Base-by-base conservation (phyloP, 2,113 vertebrate genomes). In the Sigmodon hispidus region DNA sequence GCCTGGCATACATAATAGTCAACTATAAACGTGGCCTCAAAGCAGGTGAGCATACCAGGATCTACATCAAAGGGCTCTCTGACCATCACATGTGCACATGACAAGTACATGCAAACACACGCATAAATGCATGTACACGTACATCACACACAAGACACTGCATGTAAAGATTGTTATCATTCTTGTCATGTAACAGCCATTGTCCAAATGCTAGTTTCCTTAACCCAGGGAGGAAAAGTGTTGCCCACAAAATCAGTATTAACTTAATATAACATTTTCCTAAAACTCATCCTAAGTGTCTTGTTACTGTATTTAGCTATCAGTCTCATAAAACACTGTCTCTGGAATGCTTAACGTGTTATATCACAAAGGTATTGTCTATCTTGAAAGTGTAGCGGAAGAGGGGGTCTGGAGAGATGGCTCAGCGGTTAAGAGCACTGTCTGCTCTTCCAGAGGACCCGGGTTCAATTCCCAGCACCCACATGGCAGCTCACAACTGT, bases 121-220 rank as follows among this genome's bases (percentile, higher is more conserved):
- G 61, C n/a, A 43, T 43, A 43, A 16, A 61, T 17, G 7, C 55
- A 61, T 10, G 24, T 24, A 40, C 24, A 43, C 40, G 45, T 26
- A 57, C 13, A 61, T 17, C 57, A 45, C n/a, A 84, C 9, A 45
- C 55, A 61, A 45, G 43, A 67, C 4, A 67, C 29, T 36, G 12
- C 6, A 55, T 40, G 50, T 59, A 36, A 89, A 92, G 83, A 7
- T 85, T 65, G 94, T 15, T 79, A 69, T 63, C 63, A 85, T 31
- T 75, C 73, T 84, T 88, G 73, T 75, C 21, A 72, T 22, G 59
- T 5, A 84, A 70, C 19, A 90, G 70, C 59, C 48, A 73, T 0
- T 67, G 45, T 91, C 84, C 13, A 75, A 95, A 95, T 76, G 72
- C 21, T 91, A 85, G 45, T 57, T 81, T 96, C 57, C 79, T 93